phyloP scores from a whole-genome alignment of 2,888 invertebrate species.

The Rhopalosiphum nymphaeae region DNA sequence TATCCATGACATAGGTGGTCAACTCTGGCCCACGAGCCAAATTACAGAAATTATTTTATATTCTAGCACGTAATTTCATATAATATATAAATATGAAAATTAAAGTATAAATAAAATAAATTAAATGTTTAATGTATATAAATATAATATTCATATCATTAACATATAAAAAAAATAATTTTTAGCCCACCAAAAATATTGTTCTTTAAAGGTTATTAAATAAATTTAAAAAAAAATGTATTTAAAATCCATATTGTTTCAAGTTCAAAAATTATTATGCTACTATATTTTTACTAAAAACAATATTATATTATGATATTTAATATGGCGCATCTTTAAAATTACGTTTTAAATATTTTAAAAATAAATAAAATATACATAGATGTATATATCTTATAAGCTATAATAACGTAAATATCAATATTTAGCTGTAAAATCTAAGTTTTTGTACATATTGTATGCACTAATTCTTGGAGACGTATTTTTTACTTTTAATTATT shows the following conservation, averaged over 20 bases:
- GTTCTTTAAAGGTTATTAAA: neutral
- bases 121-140: too few relatives aligned
- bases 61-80: neutral
- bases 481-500: neutral
- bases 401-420: neutral
- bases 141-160: too few relatives aligned
- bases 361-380: neutral
- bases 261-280: neutral
- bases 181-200: neutral
- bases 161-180: too few relatives aligned
- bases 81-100: too few relatives aligned
- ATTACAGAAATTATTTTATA: neutral
- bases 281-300: neutral
- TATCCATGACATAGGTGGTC: neutral
- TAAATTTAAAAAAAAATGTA: neutral
- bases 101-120: too few relatives aligned
- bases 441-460: neutral
- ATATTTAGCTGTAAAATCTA: neutral
- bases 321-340: neutral
- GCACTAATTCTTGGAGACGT: neutral
- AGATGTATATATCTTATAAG: neutral
- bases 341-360: neutral
- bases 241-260: neutral
- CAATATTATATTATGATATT: neutral
- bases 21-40: neutral